Percentiles rank a stretch among this genome's conserved stretches.
These are phyloP conservation scores for Catamblyrhynchus diadema DNA, from an alignment of 2,797 vertebrate genomes.

Conservation along the genomic window DNA sequence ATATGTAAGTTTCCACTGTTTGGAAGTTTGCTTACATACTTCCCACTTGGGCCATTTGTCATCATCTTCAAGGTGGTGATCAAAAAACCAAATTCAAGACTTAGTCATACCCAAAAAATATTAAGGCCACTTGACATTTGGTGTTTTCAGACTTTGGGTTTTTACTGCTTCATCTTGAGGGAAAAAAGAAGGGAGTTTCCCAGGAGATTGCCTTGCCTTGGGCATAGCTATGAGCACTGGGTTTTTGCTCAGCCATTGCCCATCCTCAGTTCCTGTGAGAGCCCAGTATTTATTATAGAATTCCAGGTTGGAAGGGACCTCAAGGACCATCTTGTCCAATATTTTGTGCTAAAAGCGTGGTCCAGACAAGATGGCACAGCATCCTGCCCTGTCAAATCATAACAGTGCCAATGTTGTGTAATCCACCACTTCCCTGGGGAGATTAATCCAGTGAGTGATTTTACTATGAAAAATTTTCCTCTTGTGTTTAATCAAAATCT, in stretches of 20 bases:
- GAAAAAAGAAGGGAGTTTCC: background rate
- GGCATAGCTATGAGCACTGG: background rate
- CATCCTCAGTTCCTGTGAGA: background rate
- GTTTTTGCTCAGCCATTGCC: background rate
- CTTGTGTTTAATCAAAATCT: background rate
- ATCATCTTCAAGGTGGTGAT: background rate
- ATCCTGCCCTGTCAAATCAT: background rate
- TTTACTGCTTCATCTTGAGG: background rate
- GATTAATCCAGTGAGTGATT: background rate
- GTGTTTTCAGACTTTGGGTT: background rate
- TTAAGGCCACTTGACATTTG: background rate
- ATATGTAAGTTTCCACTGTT: background rate
- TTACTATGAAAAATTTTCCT: background rate
- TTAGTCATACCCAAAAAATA: background rate
- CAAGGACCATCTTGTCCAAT: background rate
- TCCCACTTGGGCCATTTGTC: background rate
- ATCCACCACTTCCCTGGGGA: background rate
- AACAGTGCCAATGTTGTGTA: background rate
- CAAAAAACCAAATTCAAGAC: background rate
- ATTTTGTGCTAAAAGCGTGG: background rate
- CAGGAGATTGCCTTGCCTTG: background rate
- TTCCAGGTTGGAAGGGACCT: background rate
- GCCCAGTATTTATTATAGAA: background rate
- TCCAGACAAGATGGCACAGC: background rate
- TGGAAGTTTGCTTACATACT: background rate